Conservation (phyloP, 2,113 vertebrate genomes). For the Melanostigma gelatinosum region DNA sequence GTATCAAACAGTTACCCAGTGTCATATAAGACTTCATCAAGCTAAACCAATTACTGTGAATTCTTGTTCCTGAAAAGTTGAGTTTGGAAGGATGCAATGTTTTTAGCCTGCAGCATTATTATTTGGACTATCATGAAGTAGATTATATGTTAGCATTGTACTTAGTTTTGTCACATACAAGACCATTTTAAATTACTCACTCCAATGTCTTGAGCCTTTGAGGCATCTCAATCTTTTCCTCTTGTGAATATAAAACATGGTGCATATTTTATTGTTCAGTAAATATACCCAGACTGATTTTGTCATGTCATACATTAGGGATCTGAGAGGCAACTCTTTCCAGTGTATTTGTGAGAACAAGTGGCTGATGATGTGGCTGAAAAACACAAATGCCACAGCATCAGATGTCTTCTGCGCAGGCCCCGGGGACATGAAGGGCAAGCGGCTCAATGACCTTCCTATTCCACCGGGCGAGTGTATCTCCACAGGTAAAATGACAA, state of each 20-base stretch:
- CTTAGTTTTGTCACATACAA: background rate
- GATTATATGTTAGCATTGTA: background rate
- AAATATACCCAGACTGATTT: background rate
- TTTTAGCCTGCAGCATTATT: background rate
- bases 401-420: constrained; percentile 92
- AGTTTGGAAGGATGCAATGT: background rate
- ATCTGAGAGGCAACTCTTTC: constrained; percentile 95
- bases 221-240: background rate
- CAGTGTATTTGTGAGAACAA: constrained; percentile 97
- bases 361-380: constrained; percentile 97
- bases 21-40: background rate
- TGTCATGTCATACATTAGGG: constrained; percentile 78
- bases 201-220: background rate
- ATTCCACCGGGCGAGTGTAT: constrained; percentile 91
- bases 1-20: background rate
- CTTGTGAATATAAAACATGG: background rate
- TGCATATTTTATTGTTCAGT: background rate
- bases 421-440: constrained; percentile 91
- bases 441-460: constrained; percentile 91
- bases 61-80: background rate
- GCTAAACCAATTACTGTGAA: background rate
- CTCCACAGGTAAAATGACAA: constrained; percentile 88
- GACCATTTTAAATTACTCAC: background rate
- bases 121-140: background rate
- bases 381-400: constrained; percentile 96